Evolutionary conservation across 53 echinoderm and acorn worm genomes (phyloP), one percentile per base, ranked within the genome.

Genomic region (Glandiceps talaboti): DNA sequence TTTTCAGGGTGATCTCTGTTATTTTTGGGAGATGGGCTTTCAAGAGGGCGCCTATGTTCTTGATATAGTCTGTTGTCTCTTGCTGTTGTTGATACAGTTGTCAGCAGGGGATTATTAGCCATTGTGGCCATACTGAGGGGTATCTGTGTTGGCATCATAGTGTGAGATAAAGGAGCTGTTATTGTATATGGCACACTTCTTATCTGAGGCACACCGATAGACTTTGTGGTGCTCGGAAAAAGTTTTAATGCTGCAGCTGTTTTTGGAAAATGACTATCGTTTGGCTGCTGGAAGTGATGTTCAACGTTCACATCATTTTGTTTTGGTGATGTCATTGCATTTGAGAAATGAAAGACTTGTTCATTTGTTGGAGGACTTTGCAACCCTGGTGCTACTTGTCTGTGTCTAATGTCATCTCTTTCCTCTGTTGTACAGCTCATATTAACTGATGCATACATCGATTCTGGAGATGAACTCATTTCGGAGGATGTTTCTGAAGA

Each of bases 401-500:
- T 78, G 6, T 31, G 79, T 32, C 79, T 32, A 32, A 27, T 78
- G 27, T 20, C 77, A 30, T 77, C 30, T 14, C 30, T 78, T 27
- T 78, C 32, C 31, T 32, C 79, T 31, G 79, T 45, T 6, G 64
- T 12, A 45, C 6, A 45, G 64, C 20, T 45, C 6, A 20, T 20
- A 45, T 45, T 45, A 20, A 45, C 20, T 6, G 64, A 20, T 45
- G 64, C 32, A 32, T 78, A 78, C 32, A 32, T 78, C 26, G 79
- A 27, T 32, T 78, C 79, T 32, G 79, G 79, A 12, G 64, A 45
- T 45, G 64, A 45, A 45, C 64, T 45, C 64, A 45, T 45, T 31
- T 76, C 33, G 29, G 77, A 45, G 27, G 83, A 77, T 28, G 33
- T n/a, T 77, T 83, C 83, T 20, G 84, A 73, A 76, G 73, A 27